Percentiles rank a stretch among this genome's conserved stretches.
Evolutionary conservation across 2,113 vertebrate species (phyloP).

Genomic region (Sorex araneus): DNA sequence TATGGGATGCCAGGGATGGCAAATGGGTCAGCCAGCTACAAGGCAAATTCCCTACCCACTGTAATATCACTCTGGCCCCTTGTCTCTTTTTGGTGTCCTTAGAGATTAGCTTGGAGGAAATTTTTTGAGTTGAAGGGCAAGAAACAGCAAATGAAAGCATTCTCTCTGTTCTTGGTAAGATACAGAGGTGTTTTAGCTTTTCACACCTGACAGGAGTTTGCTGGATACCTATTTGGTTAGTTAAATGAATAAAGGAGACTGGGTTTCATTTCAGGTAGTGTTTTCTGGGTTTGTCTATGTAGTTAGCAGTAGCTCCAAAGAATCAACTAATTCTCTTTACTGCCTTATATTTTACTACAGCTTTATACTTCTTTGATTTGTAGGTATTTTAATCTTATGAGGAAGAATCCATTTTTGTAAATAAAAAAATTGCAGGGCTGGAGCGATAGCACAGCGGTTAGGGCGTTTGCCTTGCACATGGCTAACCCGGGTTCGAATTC

Average conservation of each 20-base stretch:
- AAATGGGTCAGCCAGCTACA: no score
- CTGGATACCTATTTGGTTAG: background rate
- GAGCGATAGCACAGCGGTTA: no score
- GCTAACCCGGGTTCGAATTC: no score
- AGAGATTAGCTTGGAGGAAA: background rate
- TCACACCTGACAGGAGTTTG: background rate
- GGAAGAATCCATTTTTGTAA: constrained; percentile 42
- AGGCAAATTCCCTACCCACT: no score
- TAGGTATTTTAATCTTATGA: background rate
- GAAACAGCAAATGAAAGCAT: constrained; percentile 41
- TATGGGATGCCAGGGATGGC: no score
- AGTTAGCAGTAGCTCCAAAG: background rate
- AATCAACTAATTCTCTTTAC: constrained; percentile 25
- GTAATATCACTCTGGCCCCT: background rate
- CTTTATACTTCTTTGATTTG: constrained; percentile 23
- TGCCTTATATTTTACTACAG: constrained; percentile 11
- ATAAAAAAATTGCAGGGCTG: background rate
- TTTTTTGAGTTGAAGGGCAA: background rate
- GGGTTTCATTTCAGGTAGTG: constrained; percentile 48
- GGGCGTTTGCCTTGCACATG: no score
- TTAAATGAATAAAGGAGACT: constrained; percentile 21
- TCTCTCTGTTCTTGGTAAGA: background rate
- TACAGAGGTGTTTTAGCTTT: background rate
- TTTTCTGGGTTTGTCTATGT: background rate
- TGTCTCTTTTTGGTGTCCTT: background rate